These are phyloP conservation scores for Aratinga solstitialis DNA, from an alignment of 2,797 vertebrate species.

Conservation along the genomic window DNA sequence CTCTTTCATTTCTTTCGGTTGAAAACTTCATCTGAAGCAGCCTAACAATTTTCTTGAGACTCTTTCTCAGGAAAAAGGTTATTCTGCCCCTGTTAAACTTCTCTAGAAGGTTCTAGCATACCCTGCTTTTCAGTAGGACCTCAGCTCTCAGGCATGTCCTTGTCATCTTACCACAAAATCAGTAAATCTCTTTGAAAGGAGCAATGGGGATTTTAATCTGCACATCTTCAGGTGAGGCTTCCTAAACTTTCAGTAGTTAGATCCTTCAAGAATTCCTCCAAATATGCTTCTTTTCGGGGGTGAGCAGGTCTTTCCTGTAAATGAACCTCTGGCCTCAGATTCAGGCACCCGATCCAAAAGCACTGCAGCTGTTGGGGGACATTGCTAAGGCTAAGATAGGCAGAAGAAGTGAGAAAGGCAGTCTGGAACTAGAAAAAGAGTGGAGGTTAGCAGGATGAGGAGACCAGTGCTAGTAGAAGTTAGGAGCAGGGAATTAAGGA, in stretches of 20 bases:
- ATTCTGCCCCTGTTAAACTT: neutral
- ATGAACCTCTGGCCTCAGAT: neutral
- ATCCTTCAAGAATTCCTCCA: neutral
- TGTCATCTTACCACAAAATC: neutral
- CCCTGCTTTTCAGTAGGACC: neutral
- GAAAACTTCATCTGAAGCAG: constrained; percentile 28
- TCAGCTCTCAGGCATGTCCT: neutral
- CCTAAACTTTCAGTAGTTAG: neutral
- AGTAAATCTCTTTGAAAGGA: neutral
- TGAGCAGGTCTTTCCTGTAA: neutral
- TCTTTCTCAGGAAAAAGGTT: neutral
- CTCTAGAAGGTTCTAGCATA: neutral
- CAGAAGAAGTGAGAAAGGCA: neutral
- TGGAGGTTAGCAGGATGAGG: neutral
- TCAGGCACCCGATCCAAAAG: neutral
- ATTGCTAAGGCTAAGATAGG: neutral
- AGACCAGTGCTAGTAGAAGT: neutral
- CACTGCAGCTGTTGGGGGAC: neutral
- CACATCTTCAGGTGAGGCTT: neutral
- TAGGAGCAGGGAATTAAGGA: neutral
- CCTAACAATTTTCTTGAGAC: constrained; percentile 10
- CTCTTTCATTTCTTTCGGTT: constrained; percentile 36
- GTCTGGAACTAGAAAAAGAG: neutral
- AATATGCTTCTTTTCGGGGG: neutral
- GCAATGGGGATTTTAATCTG: neutral